Conservation (phyloP, 2,113 vertebrate genomes). For the Aegotheles bennettii region DNA sequence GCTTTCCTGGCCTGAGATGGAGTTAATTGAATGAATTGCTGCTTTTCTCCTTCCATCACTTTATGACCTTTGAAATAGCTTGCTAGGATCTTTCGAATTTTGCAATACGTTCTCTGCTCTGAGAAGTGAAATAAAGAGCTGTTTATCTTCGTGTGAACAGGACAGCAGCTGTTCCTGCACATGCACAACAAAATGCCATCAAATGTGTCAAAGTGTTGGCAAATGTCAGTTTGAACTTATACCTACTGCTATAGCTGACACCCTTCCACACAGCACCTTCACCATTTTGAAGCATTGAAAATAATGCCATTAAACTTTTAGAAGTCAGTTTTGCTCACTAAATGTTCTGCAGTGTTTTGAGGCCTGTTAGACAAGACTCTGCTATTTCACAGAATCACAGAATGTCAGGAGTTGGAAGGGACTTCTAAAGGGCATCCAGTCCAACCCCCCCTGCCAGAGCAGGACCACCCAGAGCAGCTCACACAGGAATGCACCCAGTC, state of each 20-base stretch:
- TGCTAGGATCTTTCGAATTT: neutral
- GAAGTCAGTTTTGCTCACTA: neutral
- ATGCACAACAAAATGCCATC: neutral
- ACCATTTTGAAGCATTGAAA: neutral
- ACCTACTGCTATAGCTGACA: rapidly evolving
- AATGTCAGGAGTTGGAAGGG: no score
- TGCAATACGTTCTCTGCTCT: neutral
- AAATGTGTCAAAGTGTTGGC: neutral
- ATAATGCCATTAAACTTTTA: neutral
- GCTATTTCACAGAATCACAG: no score
- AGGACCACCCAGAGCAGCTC: no score
- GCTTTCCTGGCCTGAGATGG: neutral
- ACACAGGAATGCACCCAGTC: no score
- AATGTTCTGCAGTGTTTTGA: neutral
- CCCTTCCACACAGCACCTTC: neutral
- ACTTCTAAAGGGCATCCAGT: no score
- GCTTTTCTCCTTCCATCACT: neutral
- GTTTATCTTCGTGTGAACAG: neutral
- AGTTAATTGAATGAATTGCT: neutral
- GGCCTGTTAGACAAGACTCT: neutral
- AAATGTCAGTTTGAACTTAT: neutral
- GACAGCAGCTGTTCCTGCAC: neutral
- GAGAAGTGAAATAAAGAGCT: neutral
- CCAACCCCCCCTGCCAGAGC: no score
- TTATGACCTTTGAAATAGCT: slow-evolving; percentile 16